Evolutionary conservation across 2,113 vertebrate genomes (phyloP), one percentile per base, ranked within the genome.

Genomic region (Syrmaticus mikado): DNA sequence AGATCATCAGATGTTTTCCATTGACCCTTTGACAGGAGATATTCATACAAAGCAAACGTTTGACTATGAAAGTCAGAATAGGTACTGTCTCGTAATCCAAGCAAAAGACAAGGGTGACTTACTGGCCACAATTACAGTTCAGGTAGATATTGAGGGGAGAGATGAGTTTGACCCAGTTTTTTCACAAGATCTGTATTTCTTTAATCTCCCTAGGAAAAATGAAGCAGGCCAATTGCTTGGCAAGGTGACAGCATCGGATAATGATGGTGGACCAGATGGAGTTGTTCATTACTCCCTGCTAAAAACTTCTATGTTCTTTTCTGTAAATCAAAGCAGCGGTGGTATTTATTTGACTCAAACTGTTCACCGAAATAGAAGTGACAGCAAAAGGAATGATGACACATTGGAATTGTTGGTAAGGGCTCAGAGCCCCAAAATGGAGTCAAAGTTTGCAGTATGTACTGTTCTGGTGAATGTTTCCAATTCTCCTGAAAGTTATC

Each of bases 151-250:
- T 50, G 98, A 98, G 74, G 99, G 99, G 21, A 93, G 94, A 84
- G 99, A 99, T 96, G 99, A 99, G 94, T 99, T 99, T 96, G 98
- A 98, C 78, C 99, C 99, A 1, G 50, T 99, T 43, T 99, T 99
- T 92, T 98, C 98, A 53, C 98, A 99, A 87, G 98, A 98, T 52
- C 95, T 94, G 3, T 99, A 99, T 96, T 97, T 97, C 85, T 99
- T 99, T 91, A 90, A 92, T 80, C 96, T 99, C 20, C 98, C 98
- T 8, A 95, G 97, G 80, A 97, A 98, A 48, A 92, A 96, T 0
- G 91, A 96, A 78, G 92, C 92, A 8, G 98, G 97, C 46, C 98
- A 98, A 55, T 92, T 96, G 5, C 85, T 99, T 15, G 99, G 99
- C 70, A 97, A 97, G 30, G 98, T 99, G 68, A 97, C 97, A 96